Evolutionary conservation across 2,113 vertebrate genomes (phyloP).

Genomic region (Thamnophis sirtalis): DNA sequence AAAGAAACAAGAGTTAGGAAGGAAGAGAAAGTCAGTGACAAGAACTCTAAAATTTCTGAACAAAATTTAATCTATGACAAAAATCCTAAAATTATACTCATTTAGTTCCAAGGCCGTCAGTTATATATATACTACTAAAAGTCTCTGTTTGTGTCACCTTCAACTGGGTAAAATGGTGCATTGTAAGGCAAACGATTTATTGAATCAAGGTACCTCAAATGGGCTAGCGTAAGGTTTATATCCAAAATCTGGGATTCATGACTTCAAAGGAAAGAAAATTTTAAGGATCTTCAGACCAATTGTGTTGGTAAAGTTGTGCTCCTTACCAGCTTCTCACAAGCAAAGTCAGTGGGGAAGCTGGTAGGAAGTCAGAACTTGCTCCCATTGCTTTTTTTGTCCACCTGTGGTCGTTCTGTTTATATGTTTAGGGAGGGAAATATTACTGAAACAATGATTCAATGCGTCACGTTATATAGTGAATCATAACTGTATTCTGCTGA

Average conservation of each 20-base stretch:
- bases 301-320: background rate
- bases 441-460: background rate
- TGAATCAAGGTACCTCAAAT: background rate
- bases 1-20: background rate
- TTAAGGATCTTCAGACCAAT: background rate
- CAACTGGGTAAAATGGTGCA: background rate
- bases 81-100: background rate
- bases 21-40: conserved; percentile 25
- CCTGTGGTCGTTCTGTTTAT: background rate
- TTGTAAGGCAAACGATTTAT: background rate
- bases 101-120: conserved; percentile 14
- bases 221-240: background rate
- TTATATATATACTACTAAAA: background rate
- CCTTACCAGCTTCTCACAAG: background rate
- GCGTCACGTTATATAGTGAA: background rate
- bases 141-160: background rate
- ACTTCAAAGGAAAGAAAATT: background rate
- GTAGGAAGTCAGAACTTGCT: background rate
- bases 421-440: background rate
- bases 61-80: conserved; percentile 8
- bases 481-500: background rate
- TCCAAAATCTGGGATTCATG: background rate
- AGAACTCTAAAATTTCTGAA: background rate
- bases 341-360: background rate
- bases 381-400: background rate